phyloP scores from a whole-genome alignment of 2,888 invertebrate genomes.

The Cryptus viduatorius region DNA sequence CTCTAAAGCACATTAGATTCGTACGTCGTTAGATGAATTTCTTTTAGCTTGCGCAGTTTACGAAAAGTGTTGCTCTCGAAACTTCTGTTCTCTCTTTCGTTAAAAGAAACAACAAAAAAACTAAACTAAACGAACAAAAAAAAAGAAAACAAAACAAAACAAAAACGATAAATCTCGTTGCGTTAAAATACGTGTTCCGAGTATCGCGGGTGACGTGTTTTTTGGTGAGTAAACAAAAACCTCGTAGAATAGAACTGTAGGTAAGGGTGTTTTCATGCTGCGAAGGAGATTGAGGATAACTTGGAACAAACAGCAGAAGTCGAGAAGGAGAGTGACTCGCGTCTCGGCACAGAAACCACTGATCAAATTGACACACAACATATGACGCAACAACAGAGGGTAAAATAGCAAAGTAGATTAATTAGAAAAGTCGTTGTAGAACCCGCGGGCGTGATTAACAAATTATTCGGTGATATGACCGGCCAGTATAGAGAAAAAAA shows the following conservation, averaged over 20 bases:
- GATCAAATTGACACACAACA: constrained; percentile 78
- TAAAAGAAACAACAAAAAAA: constrained; percentile 22
- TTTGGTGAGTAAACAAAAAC: constrained; percentile 78
- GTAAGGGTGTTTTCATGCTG: constrained; percentile 85
- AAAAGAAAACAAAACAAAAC: constrained; percentile 3
- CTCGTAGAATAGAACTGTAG: constrained; percentile 84
- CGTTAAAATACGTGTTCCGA: constrained; percentile 35
- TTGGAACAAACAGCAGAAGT: constrained; percentile 75
- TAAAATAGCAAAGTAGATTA: constrained; percentile 76
- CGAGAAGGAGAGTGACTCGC: constrained; percentile 77
- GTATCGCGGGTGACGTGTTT: constrained; percentile 61
- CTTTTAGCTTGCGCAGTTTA: constrained; percentile 73
- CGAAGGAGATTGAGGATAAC: constrained; percentile 81
- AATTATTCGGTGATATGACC: constrained; percentile 41
- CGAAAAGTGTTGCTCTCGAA: constrained; percentile 57
- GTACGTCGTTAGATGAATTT: constrained; percentile 72
- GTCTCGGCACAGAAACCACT: constrained; percentile 77
- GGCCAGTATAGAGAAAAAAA: constrained; percentile 20
- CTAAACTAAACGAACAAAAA: neutral
- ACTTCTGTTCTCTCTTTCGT: constrained; percentile 30
- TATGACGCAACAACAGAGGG: constrained; percentile 82
- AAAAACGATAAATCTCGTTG: constrained; percentile 20
- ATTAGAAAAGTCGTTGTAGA: constrained; percentile 58
- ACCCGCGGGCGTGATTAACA: constrained; percentile 46
- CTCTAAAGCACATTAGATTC: constrained; percentile 75